phyloP scores from a whole-genome alignment of 1,140 invertebrate species.

The Cataglyphis hispanica region DNA sequence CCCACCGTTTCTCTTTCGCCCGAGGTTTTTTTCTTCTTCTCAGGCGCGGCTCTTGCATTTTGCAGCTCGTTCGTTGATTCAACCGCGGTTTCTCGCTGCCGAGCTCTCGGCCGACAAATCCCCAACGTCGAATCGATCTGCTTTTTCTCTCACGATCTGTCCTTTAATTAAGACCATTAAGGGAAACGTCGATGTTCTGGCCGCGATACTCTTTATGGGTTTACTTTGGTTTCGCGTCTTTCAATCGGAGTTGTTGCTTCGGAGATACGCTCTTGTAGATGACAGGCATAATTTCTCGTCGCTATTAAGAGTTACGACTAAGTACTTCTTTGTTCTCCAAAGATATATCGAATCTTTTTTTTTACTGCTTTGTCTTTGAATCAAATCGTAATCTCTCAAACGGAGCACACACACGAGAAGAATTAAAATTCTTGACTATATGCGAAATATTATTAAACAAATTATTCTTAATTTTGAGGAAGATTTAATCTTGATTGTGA shows the following conservation, averaged over 20 bases:
- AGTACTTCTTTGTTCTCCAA: conserved; percentile 9
- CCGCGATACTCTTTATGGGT: conserved; percentile 31
- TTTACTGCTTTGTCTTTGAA: neutral
- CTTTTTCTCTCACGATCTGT: conserved; percentile 29
- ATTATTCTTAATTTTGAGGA: neutral
- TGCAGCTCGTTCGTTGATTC: conserved; percentile 51
- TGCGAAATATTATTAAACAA: neutral
- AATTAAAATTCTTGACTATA: conserved; percentile 31
- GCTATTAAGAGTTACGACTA: conserved; percentile 12
- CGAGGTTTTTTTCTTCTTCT: conserved; percentile 16
- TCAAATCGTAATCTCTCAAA: conserved; percentile 6
- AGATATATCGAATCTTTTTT: conserved; percentile 35
- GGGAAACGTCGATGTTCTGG: conserved; percentile 8
- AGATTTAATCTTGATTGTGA: neutral
- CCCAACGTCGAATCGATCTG: conserved; percentile 16
- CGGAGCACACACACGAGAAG: conserved; percentile 1
- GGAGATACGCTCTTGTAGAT: neutral
- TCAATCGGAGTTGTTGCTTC: neutral
- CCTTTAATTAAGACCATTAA: conserved; percentile 52
- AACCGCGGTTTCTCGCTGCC: conserved; percentile 39
- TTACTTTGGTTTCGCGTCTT: conserved; percentile 37
- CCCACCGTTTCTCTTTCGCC: conserved; percentile 24
- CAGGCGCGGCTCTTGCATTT: conserved; percentile 40
- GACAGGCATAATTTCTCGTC: conserved; percentile 7
- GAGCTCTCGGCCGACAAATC: conserved; percentile 47